These are phyloP conservation scores for Cyprinodon tularosa DNA, from an alignment of 2,113 vertebrate species.

Conservation along the genomic window DNA sequence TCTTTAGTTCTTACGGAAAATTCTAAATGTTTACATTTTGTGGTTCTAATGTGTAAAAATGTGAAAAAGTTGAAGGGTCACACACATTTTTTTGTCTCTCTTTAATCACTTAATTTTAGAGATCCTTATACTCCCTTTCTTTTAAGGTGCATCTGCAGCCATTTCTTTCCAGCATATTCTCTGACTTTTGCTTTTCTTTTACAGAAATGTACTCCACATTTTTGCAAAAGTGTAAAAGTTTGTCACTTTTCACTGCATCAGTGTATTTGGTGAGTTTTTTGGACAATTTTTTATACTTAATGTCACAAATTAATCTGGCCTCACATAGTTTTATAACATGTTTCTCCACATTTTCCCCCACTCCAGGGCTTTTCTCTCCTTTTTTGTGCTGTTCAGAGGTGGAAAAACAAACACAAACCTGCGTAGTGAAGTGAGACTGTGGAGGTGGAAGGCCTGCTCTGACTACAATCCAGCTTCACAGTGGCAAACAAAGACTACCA, in stretches of 20 bases:
- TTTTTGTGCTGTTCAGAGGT: conserved; percentile 39
- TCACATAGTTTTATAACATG: neutral
- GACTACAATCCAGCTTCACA: conserved; percentile 34
- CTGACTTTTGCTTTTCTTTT: conserved; percentile 12
- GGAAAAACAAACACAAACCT: conserved; percentile 37
- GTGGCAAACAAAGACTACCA: conserved; percentile 14
- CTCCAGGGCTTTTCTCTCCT: conserved; percentile 42
- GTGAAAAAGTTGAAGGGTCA: neutral
- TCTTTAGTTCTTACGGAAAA: neutral
- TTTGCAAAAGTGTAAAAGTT: conserved; percentile 70
- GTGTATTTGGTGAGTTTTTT: conserved; percentile 64
- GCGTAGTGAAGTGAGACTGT: conserved; percentile 31
- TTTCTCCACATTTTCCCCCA: neutral
- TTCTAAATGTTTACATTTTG: neutral
- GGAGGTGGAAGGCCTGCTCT: conserved; percentile 25
- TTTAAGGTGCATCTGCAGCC: too few relatives aligned
- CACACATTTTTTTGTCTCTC: too few relatives aligned
- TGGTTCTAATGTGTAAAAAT: neutral
- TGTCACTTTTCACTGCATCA: conserved; percentile 21
- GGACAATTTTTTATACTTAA: neutral
- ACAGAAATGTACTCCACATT: conserved; percentile 74
- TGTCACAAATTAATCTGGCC: neutral
- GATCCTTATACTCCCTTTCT: too few relatives aligned
- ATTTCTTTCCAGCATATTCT: neutral
- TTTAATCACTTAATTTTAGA: too few relatives aligned